Evolutionary conservation across 2,797 vertebrate species (phyloP).

Genomic region (Characodon lateralis): DNA sequence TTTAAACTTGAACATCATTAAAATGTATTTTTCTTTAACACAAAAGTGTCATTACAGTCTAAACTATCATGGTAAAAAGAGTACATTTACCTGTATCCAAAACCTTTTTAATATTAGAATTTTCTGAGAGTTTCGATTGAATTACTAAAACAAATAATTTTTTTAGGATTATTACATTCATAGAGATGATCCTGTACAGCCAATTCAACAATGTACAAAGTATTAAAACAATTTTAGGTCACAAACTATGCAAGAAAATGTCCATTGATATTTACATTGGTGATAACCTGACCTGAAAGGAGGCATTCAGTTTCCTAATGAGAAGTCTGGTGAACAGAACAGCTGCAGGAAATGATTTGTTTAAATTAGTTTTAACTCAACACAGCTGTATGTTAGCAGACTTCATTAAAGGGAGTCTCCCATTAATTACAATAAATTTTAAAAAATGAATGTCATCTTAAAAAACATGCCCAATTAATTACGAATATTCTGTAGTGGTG

Average conservation of each 20-base stretch:
- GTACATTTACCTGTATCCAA: neutral
- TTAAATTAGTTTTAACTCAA: constrained; percentile 31
- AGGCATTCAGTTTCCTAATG: constrained; percentile 13
- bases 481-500: neutral
- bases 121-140: neutral
- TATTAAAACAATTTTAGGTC: neutral
- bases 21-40: neutral
- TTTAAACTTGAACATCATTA: neutral
- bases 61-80: neutral
- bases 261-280: neutral
- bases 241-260: neutral
- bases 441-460: neutral
- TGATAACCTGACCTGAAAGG: constrained; percentile 22
- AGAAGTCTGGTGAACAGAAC: constrained; percentile 16
- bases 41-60: neutral
- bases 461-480: neutral
- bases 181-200: neutral
- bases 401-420: neutral
- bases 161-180: neutral
- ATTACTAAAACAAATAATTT: neutral
- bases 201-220: neutral
- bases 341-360: constrained; percentile 23
- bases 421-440: neutral
- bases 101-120: neutral
- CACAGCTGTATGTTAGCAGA: constrained; percentile 13